Evolutionary conservation across 2,113 vertebrate species (phyloP).

Genomic region (Kryptolebias marmoratus): DNA sequence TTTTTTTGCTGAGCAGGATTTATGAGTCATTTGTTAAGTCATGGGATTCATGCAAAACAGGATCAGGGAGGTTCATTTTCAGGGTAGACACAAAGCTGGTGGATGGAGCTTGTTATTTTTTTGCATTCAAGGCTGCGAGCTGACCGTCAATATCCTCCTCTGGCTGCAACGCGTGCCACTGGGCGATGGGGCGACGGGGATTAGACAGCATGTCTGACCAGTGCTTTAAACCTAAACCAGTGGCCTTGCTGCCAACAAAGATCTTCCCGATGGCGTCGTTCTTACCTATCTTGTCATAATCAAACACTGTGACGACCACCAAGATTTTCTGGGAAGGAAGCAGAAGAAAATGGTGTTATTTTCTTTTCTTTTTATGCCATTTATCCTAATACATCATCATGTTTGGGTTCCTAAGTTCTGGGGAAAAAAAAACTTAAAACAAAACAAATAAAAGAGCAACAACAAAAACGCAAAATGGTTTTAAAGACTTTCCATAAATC

Average conservation of each 20-base stretch:
- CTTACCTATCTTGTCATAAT: slow-evolving; percentile 99
- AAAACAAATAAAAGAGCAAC: no score
- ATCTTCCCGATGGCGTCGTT: slow-evolving; percentile 98
- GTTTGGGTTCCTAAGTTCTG: no score
- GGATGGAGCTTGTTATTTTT: slow-evolving; percentile 85
- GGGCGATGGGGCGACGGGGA: slow-evolving; percentile 94
- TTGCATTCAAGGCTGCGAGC: slow-evolving; percentile 85
- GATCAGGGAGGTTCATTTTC: slow-evolving; percentile 47
- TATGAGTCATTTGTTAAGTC: slow-evolving; percentile 61
- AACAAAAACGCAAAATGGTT: no score
- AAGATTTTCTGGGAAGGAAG: slow-evolving; percentile 88
- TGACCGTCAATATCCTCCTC: slow-evolving; percentile 95
- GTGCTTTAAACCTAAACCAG: slow-evolving; percentile 92
- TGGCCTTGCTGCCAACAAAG: slow-evolving; percentile 92
- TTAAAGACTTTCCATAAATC: no score
- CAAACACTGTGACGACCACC: slow-evolving; percentile 96
- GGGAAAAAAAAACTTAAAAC: no score
- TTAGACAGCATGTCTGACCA: slow-evolving; percentile 99
- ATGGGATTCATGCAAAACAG: slow-evolving; percentile 80
- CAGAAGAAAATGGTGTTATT: no score
- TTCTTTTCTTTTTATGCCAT: no score
- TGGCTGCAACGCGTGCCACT: slow-evolving; percentile 95
- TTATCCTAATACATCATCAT: no score
- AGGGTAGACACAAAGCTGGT: slow-evolving; percentile 72
- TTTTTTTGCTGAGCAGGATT: slow-evolving; percentile 70